A percentile compares a stretch with the other conserved stretches of the same genome.
These are phyloP conservation scores for Lepidothrix coronata DNA, from an alignment of 2,113 vertebrate species.

Conservation along the genomic window DNA sequence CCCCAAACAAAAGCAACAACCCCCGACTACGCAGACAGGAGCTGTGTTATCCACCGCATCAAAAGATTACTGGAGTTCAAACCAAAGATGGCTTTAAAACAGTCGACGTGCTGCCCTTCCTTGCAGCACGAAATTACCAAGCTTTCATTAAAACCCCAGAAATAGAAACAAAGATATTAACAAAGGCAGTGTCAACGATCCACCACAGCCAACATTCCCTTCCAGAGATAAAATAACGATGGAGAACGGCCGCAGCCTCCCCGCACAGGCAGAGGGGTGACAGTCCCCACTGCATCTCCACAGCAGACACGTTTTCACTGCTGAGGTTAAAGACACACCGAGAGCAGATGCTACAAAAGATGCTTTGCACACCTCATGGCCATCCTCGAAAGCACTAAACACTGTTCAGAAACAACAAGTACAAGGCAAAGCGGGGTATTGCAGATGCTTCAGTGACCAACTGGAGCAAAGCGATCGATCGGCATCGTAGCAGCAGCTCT, in stretches of 20 bases:
- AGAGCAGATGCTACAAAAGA: not conserved
- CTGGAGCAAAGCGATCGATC: not conserved
- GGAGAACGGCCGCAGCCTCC: not conserved
- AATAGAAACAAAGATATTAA: not conserved
- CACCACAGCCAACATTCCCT: not conserved
- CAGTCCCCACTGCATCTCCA: not conserved
- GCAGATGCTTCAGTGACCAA: not conserved
- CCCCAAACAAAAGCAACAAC: not conserved
- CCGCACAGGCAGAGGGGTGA: rapidly evolving
- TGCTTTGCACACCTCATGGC: not conserved
- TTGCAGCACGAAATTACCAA: not conserved
- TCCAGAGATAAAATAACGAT: not conserved
- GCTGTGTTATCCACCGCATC: not conserved
- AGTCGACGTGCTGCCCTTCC: not conserved
- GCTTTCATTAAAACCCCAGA: not conserved
- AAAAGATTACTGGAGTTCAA: not conserved
- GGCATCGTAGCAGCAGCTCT: not conserved
- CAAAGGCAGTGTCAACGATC: not conserved
- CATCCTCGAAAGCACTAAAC: not conserved
- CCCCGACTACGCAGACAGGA: not conserved
- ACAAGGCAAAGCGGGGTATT: not conserved
- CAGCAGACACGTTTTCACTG: not conserved
- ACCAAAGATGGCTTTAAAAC: slow-evolving; percentile 8
- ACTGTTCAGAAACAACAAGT: not conserved
- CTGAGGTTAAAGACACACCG: not conserved